phyloP scores from a whole-genome alignment of 1,140 invertebrate genomes.

The Danaus plexippus region DNA sequence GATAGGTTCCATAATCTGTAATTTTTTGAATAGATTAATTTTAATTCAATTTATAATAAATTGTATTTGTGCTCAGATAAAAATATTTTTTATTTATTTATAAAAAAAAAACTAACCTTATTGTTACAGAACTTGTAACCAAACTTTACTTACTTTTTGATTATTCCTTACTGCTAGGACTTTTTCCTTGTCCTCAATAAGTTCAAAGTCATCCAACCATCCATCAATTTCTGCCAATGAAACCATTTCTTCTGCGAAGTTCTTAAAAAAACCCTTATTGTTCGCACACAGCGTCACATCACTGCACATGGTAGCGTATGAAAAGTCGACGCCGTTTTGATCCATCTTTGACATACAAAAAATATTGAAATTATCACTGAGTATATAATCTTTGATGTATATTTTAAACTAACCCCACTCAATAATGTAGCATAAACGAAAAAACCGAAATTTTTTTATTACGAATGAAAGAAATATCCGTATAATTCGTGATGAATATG shows the following conservation, averaged over 20 bases:
- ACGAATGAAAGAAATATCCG: too few relatives aligned
- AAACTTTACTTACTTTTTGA: slow-evolving; percentile 45
- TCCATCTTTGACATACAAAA: slow-evolving; percentile 30
- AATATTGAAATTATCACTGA: slow-evolving; percentile 4
- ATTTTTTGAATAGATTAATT: slow-evolving; percentile 6
- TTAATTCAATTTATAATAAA: too few relatives aligned
- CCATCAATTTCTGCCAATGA: slow-evolving; percentile 52
- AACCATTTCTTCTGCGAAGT: slow-evolving; percentile 68
- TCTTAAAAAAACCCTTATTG: slow-evolving; percentile 74
- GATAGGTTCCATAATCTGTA: slow-evolving; percentile 69
- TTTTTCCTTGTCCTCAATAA: slow-evolving; percentile 66
- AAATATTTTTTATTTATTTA: too few relatives aligned
- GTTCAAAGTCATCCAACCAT: slow-evolving; percentile 72
- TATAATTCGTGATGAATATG: too few relatives aligned
- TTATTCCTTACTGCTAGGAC: slow-evolving; percentile 66
- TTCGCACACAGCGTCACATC: slow-evolving; percentile 74
- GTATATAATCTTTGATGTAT: background rate
- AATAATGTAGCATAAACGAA: too few relatives aligned
- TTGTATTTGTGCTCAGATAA: too few relatives aligned
- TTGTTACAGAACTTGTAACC: too few relatives aligned
- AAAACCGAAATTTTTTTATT: too few relatives aligned
- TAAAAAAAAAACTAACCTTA: too few relatives aligned
- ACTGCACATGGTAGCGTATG: slow-evolving; percentile 67
- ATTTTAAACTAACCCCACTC: too few relatives aligned
- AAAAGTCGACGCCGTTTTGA: slow-evolving; percentile 39